Conservation (phyloP, 2,888 invertebrate genomes). For the Microplitis deprimator region DNA sequence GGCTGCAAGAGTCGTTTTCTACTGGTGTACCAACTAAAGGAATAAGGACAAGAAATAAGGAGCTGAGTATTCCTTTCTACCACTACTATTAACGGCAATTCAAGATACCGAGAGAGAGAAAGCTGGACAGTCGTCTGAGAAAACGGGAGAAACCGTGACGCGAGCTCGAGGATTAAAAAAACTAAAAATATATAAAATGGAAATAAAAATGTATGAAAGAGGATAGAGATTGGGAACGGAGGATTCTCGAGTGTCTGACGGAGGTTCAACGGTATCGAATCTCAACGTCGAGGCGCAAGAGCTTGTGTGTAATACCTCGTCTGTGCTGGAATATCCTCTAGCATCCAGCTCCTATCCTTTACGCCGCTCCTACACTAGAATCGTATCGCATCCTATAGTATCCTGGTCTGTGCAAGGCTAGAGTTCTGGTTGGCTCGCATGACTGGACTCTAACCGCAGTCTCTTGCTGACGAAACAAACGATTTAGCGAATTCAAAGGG, state of each 20-base stretch:
- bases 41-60: not conserved
- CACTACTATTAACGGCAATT: not conserved
- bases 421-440: not conserved
- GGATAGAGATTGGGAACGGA: slow-evolving; percentile 18
- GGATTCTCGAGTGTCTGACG: slow-evolving; percentile 43
- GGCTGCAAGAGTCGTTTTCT: slow-evolving; percentile 27
- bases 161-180: not conserved
- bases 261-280: slow-evolving; percentile 45
- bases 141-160: slow-evolving; percentile 14
- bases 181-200: slow-evolving; percentile 20
- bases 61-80: not conserved
- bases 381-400: not conserved
- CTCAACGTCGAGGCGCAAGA: slow-evolving; percentile 34
- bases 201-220: not conserved
- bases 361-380: not conserved
- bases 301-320: slow-evolving; percentile 16
- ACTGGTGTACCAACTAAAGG: not conserved
- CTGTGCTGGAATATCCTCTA: not conserved
- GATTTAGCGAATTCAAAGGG: slow-evolving; percentile 17
- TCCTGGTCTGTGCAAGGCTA: not conserved
- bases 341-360: not conserved
- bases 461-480: slow-evolving; percentile 27
- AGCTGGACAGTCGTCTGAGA: not conserved
- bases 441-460: not conserved
- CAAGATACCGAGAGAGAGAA: not conserved